phyloP scores from a whole-genome alignment of 1,140 invertebrate genomes.

The Bombus fervidus region DNA sequence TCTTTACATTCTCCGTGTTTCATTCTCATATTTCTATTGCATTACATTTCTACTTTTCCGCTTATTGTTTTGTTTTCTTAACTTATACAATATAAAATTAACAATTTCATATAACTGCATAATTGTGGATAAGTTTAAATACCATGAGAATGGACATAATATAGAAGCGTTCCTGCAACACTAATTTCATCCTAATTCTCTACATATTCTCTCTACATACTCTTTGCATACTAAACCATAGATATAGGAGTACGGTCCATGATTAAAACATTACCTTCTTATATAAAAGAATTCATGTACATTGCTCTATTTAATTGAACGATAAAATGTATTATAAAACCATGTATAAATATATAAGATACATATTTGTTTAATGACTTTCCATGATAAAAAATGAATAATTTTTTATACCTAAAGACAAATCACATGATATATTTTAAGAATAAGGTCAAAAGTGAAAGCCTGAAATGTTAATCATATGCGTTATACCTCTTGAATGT shows the following conservation, averaged over 20 bases:
- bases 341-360: neutral
- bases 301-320: neutral
- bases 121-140: neutral
- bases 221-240: too few species aligned
- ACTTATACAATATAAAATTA: too few species aligned
- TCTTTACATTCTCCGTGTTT: too few species aligned
- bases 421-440: slow-evolving; percentile 41
- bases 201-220: too few species aligned
- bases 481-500: slow-evolving; percentile 50
- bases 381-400: neutral
- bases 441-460: slow-evolving; percentile 82
- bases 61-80: too few species aligned
- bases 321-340: neutral
- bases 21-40: too few species aligned
- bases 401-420: neutral
- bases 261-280: neutral
- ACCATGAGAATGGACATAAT: neutral
- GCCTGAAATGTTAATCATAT: slow-evolving; percentile 65
- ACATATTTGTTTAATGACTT: neutral
- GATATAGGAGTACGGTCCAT: too few species aligned
- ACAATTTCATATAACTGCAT: neutral
- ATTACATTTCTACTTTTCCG: too few species aligned
- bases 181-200: neutral
- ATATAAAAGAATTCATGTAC: neutral
- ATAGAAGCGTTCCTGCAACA: neutral